These are phyloP conservation scores for Ceramica pisi DNA, from an alignment of 2,888 invertebrate genomes.

Conservation along the genomic window DNA sequence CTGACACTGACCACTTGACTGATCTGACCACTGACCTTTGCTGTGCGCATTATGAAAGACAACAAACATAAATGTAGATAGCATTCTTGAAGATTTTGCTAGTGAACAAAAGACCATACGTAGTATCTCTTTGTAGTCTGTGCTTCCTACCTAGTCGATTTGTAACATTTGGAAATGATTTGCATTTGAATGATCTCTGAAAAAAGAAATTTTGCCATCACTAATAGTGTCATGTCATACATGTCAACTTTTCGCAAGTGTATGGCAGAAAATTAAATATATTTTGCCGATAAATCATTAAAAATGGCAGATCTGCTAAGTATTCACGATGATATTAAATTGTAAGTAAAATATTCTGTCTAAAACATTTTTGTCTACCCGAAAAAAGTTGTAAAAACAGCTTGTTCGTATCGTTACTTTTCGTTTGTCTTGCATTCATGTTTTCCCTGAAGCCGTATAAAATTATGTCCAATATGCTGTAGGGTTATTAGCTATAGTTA, in stretches of 20 bases:
- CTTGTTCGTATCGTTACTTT: constrained; percentile 11
- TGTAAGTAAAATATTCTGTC: constrained; percentile 89
- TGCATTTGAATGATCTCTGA: neutral
- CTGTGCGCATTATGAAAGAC: no score
- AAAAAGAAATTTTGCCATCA: neutral
- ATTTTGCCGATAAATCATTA: constrained; percentile 59
- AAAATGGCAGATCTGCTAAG: constrained; percentile 92
- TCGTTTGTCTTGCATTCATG: constrained; percentile 49
- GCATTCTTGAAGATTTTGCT: no score
- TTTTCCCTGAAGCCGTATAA: constrained; percentile 72
- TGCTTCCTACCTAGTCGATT: no score
- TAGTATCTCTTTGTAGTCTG: no score
- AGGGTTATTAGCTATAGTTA: constrained; percentile 5
- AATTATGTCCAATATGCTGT: constrained; percentile 33
- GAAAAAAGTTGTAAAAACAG: neutral
- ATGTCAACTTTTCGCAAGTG: constrained; percentile 63
- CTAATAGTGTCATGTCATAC: constrained; percentile 57
- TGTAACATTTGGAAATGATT: no score
- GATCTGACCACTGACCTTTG: no score
- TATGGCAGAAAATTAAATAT: constrained; percentile 65
- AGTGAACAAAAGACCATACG: no score
- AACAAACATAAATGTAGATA: no score
- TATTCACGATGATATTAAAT: constrained; percentile 94
- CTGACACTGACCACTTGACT: no score
- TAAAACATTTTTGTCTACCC: neutral